These are phyloP conservation scores for Apostichopus parvimensis DNA, from an alignment of 35 echinoderm and acorn worm genomes.

Conservation along the genomic window DNA sequence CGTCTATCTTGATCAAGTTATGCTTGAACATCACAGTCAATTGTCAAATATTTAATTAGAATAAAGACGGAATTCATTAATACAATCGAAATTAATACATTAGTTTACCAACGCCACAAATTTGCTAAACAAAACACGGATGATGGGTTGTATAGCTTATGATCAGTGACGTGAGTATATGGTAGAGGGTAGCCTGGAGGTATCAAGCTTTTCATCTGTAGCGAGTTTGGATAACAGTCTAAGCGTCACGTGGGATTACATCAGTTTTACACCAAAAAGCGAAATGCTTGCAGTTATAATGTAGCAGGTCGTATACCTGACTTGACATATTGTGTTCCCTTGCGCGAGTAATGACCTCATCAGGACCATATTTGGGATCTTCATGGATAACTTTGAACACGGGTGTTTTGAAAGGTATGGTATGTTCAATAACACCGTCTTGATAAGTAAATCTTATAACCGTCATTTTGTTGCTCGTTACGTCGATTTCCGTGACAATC, in stretches of 20 bases:
- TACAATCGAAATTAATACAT: too few relatives aligned
- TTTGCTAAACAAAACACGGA: too few relatives aligned
- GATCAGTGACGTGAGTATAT: too few relatives aligned
- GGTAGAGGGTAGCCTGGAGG: too few relatives aligned
- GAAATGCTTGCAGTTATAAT: conserved; percentile 19
- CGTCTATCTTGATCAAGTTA: too few relatives aligned
- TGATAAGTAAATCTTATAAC: conserved; percentile 9
- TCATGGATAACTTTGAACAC: neutral
- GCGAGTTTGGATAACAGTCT: neutral
- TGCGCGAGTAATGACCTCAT: neutral
- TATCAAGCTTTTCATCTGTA: too few relatives aligned
- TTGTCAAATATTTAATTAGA: too few relatives aligned
- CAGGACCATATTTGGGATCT: neutral
- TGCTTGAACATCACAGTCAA: too few relatives aligned
- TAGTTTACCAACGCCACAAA: too few relatives aligned
- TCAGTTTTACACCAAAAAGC: conserved; percentile 6
- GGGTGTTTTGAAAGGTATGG: neutral
- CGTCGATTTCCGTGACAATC: neutral
- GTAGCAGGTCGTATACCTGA: neutral
- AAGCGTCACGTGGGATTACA: neutral
- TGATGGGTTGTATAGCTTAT: too few relatives aligned
- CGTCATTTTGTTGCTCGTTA: neutral
- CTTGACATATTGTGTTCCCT: neutral
- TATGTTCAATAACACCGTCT: neutral
- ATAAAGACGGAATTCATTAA: too few relatives aligned